Base-by-base conservation (phyloP, 2,113 vertebrate genomes). In the Ibidorhyncha struthersii region DNA sequence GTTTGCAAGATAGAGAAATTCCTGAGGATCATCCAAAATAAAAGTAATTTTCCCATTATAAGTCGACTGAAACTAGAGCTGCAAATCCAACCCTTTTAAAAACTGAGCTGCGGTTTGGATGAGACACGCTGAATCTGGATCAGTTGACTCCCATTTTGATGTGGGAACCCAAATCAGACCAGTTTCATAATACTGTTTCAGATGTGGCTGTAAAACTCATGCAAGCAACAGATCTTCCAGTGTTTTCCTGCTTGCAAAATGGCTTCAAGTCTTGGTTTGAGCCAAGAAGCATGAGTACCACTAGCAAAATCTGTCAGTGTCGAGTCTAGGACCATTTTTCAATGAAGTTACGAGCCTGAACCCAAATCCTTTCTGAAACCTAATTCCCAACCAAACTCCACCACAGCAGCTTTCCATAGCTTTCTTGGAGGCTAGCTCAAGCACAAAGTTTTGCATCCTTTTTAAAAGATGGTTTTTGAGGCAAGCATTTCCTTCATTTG, bases 271-370 rank as follows among this genome's bases (percentile, higher is more conserved):
- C 47, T 38, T 47, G 34, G 3, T 8, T 21, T 61, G 81, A 91
- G 56, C 49, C 70, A 38, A 82, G 43, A 55, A 50, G 20, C 70
- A 19, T 0, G 4, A 87, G 53, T 8, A 21, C 36, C 0, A 0
- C 66, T 10, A 22, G 74, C 10, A 83, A 53, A 52, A 70, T 38
- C 58, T 59, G 53, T 56, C 92, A 88, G 40, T 21, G 0, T 73
- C 43, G 14, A 80, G 62, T 29, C 78, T 49, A 21, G 58, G 72
- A 47, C 15, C 29, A 11, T 55, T 77, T 50, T 26, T 61, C 53
- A 76, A 2, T 4, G 4, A 20, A 56, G 29, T 56, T 63, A 72
- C 0, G 3, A 65, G 66, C 21, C 21, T 22, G 19, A 66, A 66
- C 41, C 63, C 29, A 66, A 66, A 66, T 45, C 29, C 41, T 82